Evolutionary conservation across 1,140 invertebrate species (phyloP).

Genomic region (Maconellicoccus hirsutus): DNA sequence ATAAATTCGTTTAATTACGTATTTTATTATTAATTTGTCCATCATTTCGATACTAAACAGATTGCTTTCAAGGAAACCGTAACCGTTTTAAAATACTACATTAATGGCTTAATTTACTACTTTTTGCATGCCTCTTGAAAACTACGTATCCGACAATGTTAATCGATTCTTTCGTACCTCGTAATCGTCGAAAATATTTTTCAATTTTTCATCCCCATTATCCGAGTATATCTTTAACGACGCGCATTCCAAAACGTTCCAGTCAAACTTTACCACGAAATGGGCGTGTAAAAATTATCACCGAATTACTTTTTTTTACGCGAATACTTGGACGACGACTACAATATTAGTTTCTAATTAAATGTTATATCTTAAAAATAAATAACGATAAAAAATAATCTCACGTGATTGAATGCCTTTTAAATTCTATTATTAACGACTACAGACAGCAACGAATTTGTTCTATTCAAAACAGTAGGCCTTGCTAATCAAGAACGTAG

Average conservation of each 20-base stretch:
- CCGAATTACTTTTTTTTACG: neutral
- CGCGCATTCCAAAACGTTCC: no score
- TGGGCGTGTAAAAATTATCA: neutral
- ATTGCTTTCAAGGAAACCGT: neutral
- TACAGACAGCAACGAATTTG: neutral
- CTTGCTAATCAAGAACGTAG: slow-evolving; percentile 14
- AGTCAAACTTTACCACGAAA: neutral
- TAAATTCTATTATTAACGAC: neutral
- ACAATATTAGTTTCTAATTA: neutral
- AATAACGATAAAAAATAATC: neutral
- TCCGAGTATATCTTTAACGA: neutral
- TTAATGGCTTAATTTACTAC: neutral
- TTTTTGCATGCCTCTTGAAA: no score
- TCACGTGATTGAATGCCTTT: slow-evolving; percentile 3
- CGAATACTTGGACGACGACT: neutral
- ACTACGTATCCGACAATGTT: no score
- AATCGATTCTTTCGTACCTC: no score
- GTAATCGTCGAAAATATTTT: no score
- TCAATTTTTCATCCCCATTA: neutral
- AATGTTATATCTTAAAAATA: neutral
- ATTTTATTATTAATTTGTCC: neutral
- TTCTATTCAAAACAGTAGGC: slow-evolving; percentile 13
- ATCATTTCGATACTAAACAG: neutral
- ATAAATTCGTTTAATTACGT: neutral
- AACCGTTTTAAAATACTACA: neutral